These are phyloP conservation scores for Caenorhabditis virilis DNA, from an alignment of 2,888 invertebrate species.

Conservation along the genomic window DNA sequence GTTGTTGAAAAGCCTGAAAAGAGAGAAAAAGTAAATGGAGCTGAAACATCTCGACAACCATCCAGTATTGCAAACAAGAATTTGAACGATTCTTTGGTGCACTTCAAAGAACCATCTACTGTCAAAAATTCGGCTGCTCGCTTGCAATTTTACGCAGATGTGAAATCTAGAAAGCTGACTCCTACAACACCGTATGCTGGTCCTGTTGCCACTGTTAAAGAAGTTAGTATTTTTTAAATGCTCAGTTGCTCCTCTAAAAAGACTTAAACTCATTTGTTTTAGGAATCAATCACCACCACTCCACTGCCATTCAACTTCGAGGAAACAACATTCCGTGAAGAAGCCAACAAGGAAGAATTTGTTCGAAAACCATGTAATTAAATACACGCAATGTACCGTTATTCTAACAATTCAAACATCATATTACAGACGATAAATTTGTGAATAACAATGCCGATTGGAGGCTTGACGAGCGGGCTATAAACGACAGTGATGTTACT, in stretches of 20 bases:
- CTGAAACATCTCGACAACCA: conserved; percentile 5
- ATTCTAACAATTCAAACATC: too few relatives aligned
- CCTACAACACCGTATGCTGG: conserved; percentile 27
- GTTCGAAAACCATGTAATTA: conserved; percentile 2
- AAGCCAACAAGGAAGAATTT: background rate
- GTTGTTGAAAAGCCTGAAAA: conserved; percentile 1
- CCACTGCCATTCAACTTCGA: conserved; percentile 3
- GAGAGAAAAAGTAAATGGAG: conserved; percentile 3
- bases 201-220: background rate
- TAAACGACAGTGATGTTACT: conserved; percentile 46
- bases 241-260: too few relatives aligned
- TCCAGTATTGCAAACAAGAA: background rate
- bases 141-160: conserved; percentile 7
- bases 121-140: conserved; percentile 1
- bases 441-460: conserved; percentile 44
- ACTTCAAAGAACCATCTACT: background rate
- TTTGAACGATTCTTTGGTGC: background rate
- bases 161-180: conserved; percentile 18
- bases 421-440: conserved; percentile 31
- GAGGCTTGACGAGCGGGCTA: conserved; percentile 47
- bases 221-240: too few relatives aligned
- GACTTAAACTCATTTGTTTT: too few relatives aligned
- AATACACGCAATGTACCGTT: too few relatives aligned
- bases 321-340: background rate
- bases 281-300: too few relatives aligned